These are phyloP conservation scores for Oophaga sylvatica DNA, from an alignment of 2,797 vertebrate genomes.

Conservation along the genomic window DNA sequence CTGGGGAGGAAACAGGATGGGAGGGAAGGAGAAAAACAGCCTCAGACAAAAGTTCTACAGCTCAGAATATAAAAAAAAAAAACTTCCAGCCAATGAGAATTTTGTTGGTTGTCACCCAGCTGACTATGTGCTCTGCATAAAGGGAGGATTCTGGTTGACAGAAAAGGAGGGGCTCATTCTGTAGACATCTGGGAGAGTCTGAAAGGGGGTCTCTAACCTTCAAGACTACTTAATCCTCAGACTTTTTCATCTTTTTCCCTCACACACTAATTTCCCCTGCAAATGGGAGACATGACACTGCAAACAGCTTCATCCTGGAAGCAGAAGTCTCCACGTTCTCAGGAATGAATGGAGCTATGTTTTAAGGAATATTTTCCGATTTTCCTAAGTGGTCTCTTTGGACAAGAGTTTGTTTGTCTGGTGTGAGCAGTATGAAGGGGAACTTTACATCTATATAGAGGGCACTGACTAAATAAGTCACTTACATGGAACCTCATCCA, in stretches of 20 bases:
- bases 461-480: no score
- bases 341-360: constrained; percentile 38
- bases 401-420: constrained; percentile 18
- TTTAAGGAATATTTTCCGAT: not conserved
- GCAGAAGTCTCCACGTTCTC: not conserved
- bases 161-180: constrained; percentile 40
- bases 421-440: not conserved
- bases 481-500: no score
- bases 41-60: constrained; percentile 56
- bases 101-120: constrained; percentile 26
- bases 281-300: constrained; percentile 35
- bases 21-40: constrained; percentile 53
- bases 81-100: constrained; percentile 59
- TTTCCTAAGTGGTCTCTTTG: not conserved
- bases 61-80: constrained; percentile 20
- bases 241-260: constrained; percentile 48
- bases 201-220: constrained; percentile 39
- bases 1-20: constrained; percentile 60
- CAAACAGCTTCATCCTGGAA: constrained; percentile 33
- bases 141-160: constrained; percentile 50
- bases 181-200: constrained; percentile 34
- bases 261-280: constrained; percentile 37
- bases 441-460: no score
- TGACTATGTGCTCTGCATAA: constrained; percentile 32
- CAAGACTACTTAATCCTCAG: constrained; percentile 11